Conservation (phyloP, 1,140 invertebrate genomes). For the Meloidogyne floridensis region DNA sequence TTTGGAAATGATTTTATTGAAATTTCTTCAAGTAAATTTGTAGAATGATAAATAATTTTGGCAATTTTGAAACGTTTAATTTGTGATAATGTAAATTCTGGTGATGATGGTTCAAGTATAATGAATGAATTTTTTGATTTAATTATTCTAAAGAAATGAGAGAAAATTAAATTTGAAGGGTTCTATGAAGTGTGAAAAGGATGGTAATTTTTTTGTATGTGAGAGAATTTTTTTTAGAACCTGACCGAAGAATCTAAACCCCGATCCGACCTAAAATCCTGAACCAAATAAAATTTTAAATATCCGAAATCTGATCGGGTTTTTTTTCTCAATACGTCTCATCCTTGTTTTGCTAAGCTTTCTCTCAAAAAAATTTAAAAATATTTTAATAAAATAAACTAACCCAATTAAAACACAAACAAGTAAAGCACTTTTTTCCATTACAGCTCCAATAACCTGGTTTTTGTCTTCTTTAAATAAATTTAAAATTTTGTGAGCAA, state of each 20-base stretch:
- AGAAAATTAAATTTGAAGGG: no score
- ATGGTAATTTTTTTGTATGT: no score
- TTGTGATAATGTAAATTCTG: not conserved
- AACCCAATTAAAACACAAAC: constrained; percentile 24
- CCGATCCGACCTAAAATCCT: no score
- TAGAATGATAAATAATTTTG: not conserved
- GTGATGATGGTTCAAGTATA: constrained; percentile 11
- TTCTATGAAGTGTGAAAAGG: no score
- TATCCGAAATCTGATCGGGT: no score
- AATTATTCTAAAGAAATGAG: constrained; percentile 9
- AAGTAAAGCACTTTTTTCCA: constrained; percentile 19
- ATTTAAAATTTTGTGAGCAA: not conserved
- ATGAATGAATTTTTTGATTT: constrained; percentile 24
- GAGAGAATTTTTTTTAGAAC: no score
- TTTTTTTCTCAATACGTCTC: no score
- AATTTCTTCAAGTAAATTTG: not conserved
- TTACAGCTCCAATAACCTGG: constrained; percentile 19
- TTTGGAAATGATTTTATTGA: not conserved
- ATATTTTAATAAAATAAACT: not conserved
- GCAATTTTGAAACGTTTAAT: not conserved
- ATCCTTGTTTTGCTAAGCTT: no score
- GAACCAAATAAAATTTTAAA: no score
- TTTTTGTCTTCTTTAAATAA: not conserved
- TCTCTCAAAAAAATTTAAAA: constrained; percentile 11
- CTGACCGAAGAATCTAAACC: no score